Base-by-base conservation (phyloP, 2,888 invertebrate genomes). In the Actias luna region DNA sequence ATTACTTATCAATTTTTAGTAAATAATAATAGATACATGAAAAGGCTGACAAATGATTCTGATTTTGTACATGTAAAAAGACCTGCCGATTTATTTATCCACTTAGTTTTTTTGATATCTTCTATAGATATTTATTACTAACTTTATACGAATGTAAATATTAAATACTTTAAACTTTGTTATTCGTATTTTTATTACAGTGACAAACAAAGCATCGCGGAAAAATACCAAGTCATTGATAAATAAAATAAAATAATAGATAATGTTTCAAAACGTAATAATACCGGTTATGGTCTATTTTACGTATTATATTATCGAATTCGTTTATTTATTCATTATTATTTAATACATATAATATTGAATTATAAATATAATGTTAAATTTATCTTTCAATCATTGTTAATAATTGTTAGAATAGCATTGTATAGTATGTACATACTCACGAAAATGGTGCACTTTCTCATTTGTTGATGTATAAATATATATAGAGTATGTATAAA, bases 341-440 rank as follows among this genome's bases (percentile, higher is more conserved):
- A 39, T 63, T 52, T 52, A 29, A 36, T 25, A 55, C 52, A 50
- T 63, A 29, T 63, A 59, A 36, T 62, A 61, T 69, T 70, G 73
- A 64, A 67, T 70, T 69, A 67, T 67, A 67, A 63, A 70, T 69
- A 66, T 70, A 73, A 70, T 69, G 64, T 70, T 72, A 71, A 69
- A 59, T 14, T 25, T 72, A 69, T 69, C 66, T 72, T 72, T 73
- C 76, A 71, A 75, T 81, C 79, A 81, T 83, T 90, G 90, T 90
- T 91, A 85, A 87, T 88, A 88, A 73, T 83, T 86, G 84, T 87
- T 89, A 90, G 88, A 66, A 62, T 42, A 73, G 84, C 84, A 76
- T 76, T 92, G 91, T 92, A 91, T 69, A 92, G 87, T 80, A 77
- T 92, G 91, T 92, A 92, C 82, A 92, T 90, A 90, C 69, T 72